phyloP scores from a whole-genome alignment of 2,113 vertebrate species.

The Chaetodon auriga region DNA sequence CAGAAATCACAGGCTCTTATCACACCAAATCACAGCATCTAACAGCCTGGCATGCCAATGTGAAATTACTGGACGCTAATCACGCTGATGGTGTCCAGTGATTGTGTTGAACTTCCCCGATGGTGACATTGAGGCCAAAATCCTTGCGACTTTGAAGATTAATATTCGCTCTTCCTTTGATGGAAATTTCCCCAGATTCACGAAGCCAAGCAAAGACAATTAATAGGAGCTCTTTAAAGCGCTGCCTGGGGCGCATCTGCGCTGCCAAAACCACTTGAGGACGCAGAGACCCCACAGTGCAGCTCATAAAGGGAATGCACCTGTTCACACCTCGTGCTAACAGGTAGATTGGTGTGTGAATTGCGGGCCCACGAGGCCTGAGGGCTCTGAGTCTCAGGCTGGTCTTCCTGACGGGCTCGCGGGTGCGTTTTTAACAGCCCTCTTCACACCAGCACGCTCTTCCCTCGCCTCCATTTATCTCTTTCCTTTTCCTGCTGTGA shows the following conservation, averaged over 20 bases:
- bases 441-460: slow-evolving; percentile 80
- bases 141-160: slow-evolving; percentile 57
- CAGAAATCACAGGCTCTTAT: slow-evolving; percentile 64
- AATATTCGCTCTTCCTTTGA: slow-evolving; percentile 55
- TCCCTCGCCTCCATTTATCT: slow-evolving; percentile 72
- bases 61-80: slow-evolving; percentile 75
- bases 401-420: slow-evolving; percentile 45
- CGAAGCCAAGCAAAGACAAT: background rate
- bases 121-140: slow-evolving; percentile 39
- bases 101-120: slow-evolving; percentile 57
- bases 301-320: slow-evolving; percentile 47
- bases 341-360: slow-evolving; percentile 56
- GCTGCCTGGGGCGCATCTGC: slow-evolving; percentile 4
- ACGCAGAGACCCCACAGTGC: background rate
- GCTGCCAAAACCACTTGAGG: slow-evolving; percentile 3
- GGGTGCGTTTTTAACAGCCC: slow-evolving; percentile 62
- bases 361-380: slow-evolving; percentile 8
- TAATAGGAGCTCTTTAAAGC: slow-evolving; percentile 19
- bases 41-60: slow-evolving; percentile 62
- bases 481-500: slow-evolving; percentile 79
- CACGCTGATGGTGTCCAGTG: slow-evolving; percentile 70
- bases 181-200: slow-evolving; percentile 25
- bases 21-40: slow-evolving; percentile 61
- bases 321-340: slow-evolving; percentile 61
- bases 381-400: slow-evolving; percentile 29